Conservation (phyloP, 30 jellyfish, hydroid and myxozoan species). For the Pelagia noctiluca region DNA sequence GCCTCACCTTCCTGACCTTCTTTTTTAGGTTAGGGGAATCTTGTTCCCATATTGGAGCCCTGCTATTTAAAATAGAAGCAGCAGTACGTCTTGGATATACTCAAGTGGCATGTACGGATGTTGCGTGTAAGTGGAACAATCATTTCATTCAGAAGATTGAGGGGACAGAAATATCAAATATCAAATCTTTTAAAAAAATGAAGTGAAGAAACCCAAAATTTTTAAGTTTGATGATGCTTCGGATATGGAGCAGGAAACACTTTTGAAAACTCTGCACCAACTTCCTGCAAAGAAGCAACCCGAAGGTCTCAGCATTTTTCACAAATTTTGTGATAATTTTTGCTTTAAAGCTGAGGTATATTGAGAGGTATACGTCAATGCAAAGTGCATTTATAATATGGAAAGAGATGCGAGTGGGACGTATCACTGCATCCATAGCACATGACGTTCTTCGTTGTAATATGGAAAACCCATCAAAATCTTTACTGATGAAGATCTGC, state of each 20-base stretch:
- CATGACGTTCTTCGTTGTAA: neutral
- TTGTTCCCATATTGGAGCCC: slow-evolving; percentile 78
- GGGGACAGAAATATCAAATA: neutral
- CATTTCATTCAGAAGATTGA: neutral
- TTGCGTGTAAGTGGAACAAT: slow-evolving; percentile 47
- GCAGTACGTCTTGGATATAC: slow-evolving; percentile 65
- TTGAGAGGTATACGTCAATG: neutral
- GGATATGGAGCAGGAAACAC: neutral
- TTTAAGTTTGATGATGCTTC: neutral
- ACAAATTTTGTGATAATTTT: neutral
- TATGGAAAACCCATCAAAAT: neutral
- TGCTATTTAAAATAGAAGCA: slow-evolving; percentile 60
- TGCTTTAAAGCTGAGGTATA: slow-evolving; percentile 1
- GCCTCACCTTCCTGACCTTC: too few relatives aligned
- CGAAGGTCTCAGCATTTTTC: neutral
- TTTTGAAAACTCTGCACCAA: neutral
- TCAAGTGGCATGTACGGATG: slow-evolving; percentile 35
- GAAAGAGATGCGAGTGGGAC: neutral
- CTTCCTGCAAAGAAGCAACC: neutral
- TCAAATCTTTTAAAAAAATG: neutral
- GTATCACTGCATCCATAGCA: neutral
- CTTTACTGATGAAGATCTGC: neutral
- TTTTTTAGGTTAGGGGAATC: slow-evolving; percentile 69
- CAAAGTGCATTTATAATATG: neutral
- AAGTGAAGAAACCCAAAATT: neutral